phyloP scores from a whole-genome alignment of 2,888 invertebrate genomes.

The Heliothis peltigera region DNA sequence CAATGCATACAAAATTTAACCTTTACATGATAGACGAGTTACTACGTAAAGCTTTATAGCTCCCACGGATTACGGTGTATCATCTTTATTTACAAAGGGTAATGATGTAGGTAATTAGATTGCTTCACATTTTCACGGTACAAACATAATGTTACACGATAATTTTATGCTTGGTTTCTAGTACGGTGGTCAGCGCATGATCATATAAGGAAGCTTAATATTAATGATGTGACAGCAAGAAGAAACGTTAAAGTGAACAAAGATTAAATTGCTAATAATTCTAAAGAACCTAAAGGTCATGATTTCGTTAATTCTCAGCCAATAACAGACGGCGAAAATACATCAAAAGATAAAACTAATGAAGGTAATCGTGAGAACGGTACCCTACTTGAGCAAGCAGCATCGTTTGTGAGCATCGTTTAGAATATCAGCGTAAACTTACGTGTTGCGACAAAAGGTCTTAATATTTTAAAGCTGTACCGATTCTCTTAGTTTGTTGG shows the following conservation, averaged over 20 bases:
- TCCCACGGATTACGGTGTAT: slow-evolving; percentile 21
- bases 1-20: slow-evolving; percentile 45
- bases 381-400: slow-evolving; percentile 45
- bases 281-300: slow-evolving; percentile 12
- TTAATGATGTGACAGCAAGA: slow-evolving; percentile 4
- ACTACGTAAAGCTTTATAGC: slow-evolving; percentile 39
- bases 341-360: slow-evolving; percentile 46
- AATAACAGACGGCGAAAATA: slow-evolving; percentile 47
- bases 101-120: slow-evolving; percentile 55
- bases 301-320: slow-evolving; percentile 33
- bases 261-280: slow-evolving; percentile 4
- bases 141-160: slow-evolving; percentile 26
- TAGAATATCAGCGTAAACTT: slow-evolving; percentile 39
- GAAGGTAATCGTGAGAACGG: slow-evolving; percentile 57
- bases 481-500: slow-evolving; percentile 1
- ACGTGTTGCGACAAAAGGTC: slow-evolving; percentile 50
- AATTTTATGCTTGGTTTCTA: slow-evolving; percentile 21
- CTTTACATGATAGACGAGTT: slow-evolving; percentile 51
- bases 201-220: slow-evolving; percentile 8
- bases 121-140: slow-evolving; percentile 51
- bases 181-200: not conserved
- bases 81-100: slow-evolving; percentile 55
- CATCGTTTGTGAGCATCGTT: slow-evolving; percentile 41
- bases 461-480: slow-evolving; percentile 42
- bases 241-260: slow-evolving; percentile 11